Base-by-base conservation (phyloP, 2,888 invertebrate genomes). In the Tetragonula carbonaria region DNA sequence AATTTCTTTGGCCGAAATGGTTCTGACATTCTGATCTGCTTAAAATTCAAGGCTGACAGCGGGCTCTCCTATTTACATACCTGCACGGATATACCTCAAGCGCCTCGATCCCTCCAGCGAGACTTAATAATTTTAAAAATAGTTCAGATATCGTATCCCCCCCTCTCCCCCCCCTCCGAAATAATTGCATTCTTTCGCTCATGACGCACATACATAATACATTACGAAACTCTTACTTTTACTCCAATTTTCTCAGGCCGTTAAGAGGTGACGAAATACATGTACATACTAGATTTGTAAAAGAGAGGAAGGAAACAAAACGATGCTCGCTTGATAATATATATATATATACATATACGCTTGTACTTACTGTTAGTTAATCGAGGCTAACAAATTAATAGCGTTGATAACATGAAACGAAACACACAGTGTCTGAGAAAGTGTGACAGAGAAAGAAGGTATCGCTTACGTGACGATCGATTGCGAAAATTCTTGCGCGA, bases 31-130 rank as follows among this genome's bases (percentile, higher is more conserved):
- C 80, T 72, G 78, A 74, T 62, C 63, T 70, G 80, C 59, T 78
- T 81, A 72, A 76, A 23, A 84, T 88, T 88, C 88, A 88, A 88
- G 87, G 88, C 80, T 83, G 80, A 50, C 45, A 28, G 4, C 65
- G n/a, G n/a, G 16, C 4, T 62, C 3, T 28, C 18, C 62, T 14
- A n/a, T 5, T 59, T 59, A n/a, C 57, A n/a, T 59, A 28, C 28
- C 8, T 18, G 55, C 21, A 57, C 23, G 23, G 16, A 53, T 45
- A 45, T 45, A 45, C 21, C 21, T 14, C 51, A 2, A 51, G 5
- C 13, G 23, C 14, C 55, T 18, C 18, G 21, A 45, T 28, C 51
- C 38, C 18, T 33, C 21, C 23, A n/a, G 5, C 23, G 11, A 62
- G 45, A 45, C 45, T 8, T n/a, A 1, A 28, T 33, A 11, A 0